Conservation (phyloP, 2,888 invertebrate species). For the Drosophila buzzatii region DNA sequence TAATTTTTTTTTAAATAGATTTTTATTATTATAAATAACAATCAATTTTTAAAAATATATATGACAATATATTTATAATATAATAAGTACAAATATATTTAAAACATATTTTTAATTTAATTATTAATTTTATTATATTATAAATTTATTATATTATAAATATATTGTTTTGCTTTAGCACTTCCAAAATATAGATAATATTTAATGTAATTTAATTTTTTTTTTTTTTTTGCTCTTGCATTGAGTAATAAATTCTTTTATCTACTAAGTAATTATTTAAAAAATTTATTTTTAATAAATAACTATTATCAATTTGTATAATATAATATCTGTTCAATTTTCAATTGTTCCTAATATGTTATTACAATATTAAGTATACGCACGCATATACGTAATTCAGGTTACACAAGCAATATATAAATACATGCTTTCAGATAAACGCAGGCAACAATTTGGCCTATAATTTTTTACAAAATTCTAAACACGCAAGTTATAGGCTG, state of each 20-base stretch:
- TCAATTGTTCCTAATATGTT: background rate
- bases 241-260: background rate
- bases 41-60: too few relatives aligned
- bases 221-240: too few relatives aligned
- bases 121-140: too few relatives aligned
- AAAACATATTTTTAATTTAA: too few relatives aligned
- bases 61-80: too few relatives aligned
- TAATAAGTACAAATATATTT: too few relatives aligned
- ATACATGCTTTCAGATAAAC: background rate
- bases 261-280: background rate
- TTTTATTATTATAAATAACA: too few relatives aligned
- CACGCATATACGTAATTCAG: background rate
- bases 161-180: too few relatives aligned
- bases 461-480: background rate
- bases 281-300: background rate
- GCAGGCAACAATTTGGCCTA: background rate
- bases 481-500: background rate
- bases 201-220: too few relatives aligned
- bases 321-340: background rate
- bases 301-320: background rate
- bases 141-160: too few relatives aligned
- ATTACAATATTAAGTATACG: conserved; percentile 1
- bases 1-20: too few relatives aligned
- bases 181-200: too few relatives aligned
- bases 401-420: background rate